Percentiles rank a stretch among this genome's conserved stretches.
These are phyloP conservation scores for Sclerurus mexicanus DNA, from an alignment of 2,113 vertebrate species.

Conservation along the genomic window DNA sequence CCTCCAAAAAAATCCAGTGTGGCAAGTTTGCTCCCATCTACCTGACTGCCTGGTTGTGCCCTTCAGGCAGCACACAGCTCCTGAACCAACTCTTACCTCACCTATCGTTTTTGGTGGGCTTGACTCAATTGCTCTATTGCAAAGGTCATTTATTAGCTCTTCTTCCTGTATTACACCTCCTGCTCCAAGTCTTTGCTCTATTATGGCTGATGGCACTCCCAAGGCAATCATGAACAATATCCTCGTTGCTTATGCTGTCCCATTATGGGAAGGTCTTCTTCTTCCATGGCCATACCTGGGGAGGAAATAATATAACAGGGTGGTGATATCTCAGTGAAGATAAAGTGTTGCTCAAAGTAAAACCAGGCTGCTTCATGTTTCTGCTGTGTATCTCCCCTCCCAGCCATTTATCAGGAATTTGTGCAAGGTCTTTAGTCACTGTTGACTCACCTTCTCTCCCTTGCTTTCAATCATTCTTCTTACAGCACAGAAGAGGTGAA, in stretches of 20 bases:
- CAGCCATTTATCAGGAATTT: conserved; percentile 46
- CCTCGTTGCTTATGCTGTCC: neutral
- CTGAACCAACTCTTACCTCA: neutral
- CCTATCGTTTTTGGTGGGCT: neutral
- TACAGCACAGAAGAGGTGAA: neutral
- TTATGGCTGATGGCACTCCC: neutral
- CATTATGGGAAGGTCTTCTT: neutral
- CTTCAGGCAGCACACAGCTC: neutral
- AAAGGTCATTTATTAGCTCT: neutral
- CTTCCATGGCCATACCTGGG: neutral
- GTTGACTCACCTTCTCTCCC: conserved; percentile 32
- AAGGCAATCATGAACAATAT: neutral
- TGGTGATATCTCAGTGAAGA: neutral
- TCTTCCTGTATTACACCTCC: neutral
- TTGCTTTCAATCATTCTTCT: conserved; percentile 13
- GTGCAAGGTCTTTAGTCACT: neutral
- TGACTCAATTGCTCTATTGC: neutral
- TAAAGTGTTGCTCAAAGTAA: conserved; percentile 9
- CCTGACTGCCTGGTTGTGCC: neutral
- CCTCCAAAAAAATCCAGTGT: conserved; percentile 31
- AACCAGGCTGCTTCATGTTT: conserved; percentile 4
- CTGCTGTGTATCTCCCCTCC: neutral
- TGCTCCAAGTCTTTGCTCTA: neutral
- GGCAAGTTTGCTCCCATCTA: conserved; percentile 38
- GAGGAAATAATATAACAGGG: conserved; percentile 18